Evolutionary conservation across 2,797 vertebrate genomes (phyloP).

Genomic region (Malacoctenus gilli): DNA sequence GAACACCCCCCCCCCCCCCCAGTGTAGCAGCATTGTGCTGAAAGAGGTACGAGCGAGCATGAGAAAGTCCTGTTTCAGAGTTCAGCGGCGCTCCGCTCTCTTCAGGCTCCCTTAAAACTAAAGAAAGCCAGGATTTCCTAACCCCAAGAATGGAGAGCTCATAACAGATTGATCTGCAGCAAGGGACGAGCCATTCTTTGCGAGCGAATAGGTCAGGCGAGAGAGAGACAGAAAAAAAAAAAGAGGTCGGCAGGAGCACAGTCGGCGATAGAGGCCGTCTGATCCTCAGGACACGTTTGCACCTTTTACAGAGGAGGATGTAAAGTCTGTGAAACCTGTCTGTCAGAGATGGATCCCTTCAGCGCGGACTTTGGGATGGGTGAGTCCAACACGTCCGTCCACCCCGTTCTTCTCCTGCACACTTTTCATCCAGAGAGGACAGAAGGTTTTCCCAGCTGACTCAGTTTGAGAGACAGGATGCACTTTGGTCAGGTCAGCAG

Average conservation of each 20-base stretch:
- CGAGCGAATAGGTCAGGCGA: slow-evolving; percentile 27
- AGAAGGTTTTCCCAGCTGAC: slow-evolving; percentile 8
- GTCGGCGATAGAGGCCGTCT: slow-evolving; percentile 42
- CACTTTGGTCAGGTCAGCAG: too few species aligned
- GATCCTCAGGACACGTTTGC: slow-evolving; percentile 43
- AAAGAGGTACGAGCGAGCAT: slow-evolving; percentile 68
- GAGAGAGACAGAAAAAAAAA: slow-evolving; percentile 26
- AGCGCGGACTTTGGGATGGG: slow-evolving; percentile 70
- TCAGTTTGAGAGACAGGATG: too few species aligned
- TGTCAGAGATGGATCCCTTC: slow-evolving; percentile 72
- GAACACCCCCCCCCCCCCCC: slow-evolving; percentile 49
- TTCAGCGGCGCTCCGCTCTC: slow-evolving; percentile 62
- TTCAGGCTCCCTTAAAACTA: slow-evolving; percentile 69
- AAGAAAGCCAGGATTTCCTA: slow-evolving; percentile 89
- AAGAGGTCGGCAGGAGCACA: slow-evolving; percentile 40
- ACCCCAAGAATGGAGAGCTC: slow-evolving; percentile 78
- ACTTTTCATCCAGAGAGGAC: background rate
- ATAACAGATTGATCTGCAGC: slow-evolving; percentile 85
- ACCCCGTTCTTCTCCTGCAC: slow-evolving; percentile 22
- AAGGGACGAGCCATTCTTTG: slow-evolving; percentile 81
- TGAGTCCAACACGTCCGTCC: slow-evolving; percentile 57
- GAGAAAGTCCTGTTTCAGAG: slow-evolving; percentile 79
- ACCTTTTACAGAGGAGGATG: slow-evolving; percentile 44
- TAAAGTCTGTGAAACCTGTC: slow-evolving; percentile 50
- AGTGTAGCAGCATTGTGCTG: slow-evolving; percentile 74